phyloP scores from a whole-genome alignment of 2,888 invertebrate genomes.

The Noctua comes region DNA sequence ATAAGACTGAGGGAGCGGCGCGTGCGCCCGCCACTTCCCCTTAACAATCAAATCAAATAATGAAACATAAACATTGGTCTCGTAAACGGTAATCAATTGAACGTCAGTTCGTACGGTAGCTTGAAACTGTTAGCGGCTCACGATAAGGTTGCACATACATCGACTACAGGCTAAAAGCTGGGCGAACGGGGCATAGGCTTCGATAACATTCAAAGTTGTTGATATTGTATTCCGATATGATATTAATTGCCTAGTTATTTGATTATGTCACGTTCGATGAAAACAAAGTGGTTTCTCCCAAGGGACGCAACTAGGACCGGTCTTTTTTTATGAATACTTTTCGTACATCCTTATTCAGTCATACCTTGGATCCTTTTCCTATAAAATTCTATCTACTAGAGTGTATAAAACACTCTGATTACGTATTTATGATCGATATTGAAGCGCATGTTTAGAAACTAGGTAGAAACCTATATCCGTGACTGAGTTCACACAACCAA shows the following conservation, averaged over 20 bases:
- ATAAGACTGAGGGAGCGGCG: constrained; percentile 54
- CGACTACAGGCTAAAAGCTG: background rate
- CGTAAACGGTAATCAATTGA: constrained; percentile 45
- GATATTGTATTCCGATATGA: background rate
- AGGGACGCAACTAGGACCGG: constrained; percentile 22
- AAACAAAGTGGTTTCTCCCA: constrained; percentile 15
- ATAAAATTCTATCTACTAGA: background rate
- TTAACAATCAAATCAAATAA: constrained; percentile 60
- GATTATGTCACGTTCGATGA: background rate
- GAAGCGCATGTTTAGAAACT: constrained; percentile 5
- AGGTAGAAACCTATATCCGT: constrained; percentile 31
- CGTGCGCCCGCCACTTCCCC: constrained; percentile 53
- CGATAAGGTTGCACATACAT: constrained; percentile 20
- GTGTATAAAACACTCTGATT: background rate
- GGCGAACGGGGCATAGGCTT: background rate
- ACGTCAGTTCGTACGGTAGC: constrained; percentile 30
- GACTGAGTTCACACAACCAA: constrained; percentile 35
- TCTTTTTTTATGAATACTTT: background rate
- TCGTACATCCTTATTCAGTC: background rate
- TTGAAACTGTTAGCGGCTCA: constrained; percentile 38
- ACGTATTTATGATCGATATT: background rate
- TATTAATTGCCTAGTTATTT: background rate
- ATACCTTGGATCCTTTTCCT: background rate
- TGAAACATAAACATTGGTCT: constrained; percentile 50
- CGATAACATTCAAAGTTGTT: background rate